These are phyloP conservation scores for Drosophila melanica DNA, from an alignment of 1,140 invertebrate genomes.

Conservation along the genomic window DNA sequence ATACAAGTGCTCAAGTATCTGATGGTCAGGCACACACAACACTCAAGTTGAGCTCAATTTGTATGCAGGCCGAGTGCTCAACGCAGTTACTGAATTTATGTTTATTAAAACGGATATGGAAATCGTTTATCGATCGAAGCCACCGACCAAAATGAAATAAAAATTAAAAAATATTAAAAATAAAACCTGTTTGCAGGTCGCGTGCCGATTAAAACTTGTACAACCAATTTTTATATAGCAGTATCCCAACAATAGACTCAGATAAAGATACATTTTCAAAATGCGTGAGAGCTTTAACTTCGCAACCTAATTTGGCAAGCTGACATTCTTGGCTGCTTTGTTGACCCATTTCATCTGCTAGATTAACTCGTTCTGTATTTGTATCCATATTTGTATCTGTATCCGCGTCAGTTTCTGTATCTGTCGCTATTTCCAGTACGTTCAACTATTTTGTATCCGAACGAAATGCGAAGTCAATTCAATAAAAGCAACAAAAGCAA, in stretches of 20 bases:
- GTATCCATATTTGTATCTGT: constrained; percentile 1
- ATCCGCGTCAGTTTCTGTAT: neutral
- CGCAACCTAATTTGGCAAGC: constrained; percentile 43
- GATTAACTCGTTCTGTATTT: constrained; percentile 61
- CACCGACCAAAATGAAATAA: constrained; percentile 7
- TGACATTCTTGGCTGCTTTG: constrained; percentile 24
- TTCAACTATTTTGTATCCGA: constrained; percentile 18
- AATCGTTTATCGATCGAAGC: constrained; percentile 59
- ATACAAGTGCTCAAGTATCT: constrained; percentile 30
- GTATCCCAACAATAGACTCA: neutral
- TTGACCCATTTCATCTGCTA: constrained; percentile 68
- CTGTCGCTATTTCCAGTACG: constrained; percentile 2
- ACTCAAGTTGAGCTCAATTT: constrained; percentile 54
- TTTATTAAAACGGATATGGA: constrained; percentile 69
- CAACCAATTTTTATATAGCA: constrained; percentile 30
- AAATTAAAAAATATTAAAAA: constrained; percentile 18
- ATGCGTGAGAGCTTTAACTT: constrained; percentile 3
- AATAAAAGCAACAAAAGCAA: constrained; percentile 9
- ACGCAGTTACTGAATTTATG: constrained; percentile 50
- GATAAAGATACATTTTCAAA: constrained; percentile 16
- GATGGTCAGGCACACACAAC: constrained; percentile 30
- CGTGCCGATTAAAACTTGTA: constrained; percentile 26
- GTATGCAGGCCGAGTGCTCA: constrained; percentile 56
- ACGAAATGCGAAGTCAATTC: constrained; percentile 8
- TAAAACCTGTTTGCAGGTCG: constrained; percentile 41